Percentiles rank a stretch among this genome's conserved stretches.
Evolutionary conservation across 2,113 vertebrate genomes (phyloP).

Genomic region (Ifrita kowaldi): DNA sequence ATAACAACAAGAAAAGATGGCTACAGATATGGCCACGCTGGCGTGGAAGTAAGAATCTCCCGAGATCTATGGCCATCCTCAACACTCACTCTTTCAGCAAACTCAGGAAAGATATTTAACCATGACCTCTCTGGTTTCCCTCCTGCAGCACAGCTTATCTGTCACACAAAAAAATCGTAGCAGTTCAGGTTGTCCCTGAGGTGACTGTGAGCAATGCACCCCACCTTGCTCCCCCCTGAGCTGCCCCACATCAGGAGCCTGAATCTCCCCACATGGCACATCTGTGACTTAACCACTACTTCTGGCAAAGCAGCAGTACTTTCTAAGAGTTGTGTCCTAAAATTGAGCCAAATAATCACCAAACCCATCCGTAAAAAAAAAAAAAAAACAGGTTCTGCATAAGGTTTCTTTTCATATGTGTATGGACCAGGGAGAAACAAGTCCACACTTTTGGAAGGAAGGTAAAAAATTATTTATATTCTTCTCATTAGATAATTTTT

Average conservation of each 20-base stretch:
- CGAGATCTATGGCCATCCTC: not conserved
- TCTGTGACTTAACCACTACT: not conserved
- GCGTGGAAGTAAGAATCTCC: not conserved
- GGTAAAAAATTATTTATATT: not conserved
- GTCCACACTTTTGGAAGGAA: not conserved
- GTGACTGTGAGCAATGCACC: not conserved
- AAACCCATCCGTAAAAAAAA: accelerated
- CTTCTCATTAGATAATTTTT: not conserved
- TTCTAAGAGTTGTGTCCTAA: not conserved
- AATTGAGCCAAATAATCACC: not conserved
- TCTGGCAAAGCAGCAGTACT: not conserved
- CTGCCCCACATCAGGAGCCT: not conserved
- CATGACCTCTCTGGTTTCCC: not conserved
- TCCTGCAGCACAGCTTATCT: not conserved
- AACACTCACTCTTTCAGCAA: not conserved
- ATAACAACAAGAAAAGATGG: not conserved
- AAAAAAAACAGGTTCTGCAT: not conserved
- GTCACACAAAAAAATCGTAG: not conserved
- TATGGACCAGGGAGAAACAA: not conserved
- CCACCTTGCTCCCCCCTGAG: not conserved
- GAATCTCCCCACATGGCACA: accelerated
- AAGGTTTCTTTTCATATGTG: not conserved
- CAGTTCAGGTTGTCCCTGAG: not conserved
- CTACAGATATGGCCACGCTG: not conserved
- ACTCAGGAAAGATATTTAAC: not conserved